Conservation (phyloP, 30 jellyfish, hydroid and myxozoan species). For the Hydractinia symbiolongicarpus region DNA sequence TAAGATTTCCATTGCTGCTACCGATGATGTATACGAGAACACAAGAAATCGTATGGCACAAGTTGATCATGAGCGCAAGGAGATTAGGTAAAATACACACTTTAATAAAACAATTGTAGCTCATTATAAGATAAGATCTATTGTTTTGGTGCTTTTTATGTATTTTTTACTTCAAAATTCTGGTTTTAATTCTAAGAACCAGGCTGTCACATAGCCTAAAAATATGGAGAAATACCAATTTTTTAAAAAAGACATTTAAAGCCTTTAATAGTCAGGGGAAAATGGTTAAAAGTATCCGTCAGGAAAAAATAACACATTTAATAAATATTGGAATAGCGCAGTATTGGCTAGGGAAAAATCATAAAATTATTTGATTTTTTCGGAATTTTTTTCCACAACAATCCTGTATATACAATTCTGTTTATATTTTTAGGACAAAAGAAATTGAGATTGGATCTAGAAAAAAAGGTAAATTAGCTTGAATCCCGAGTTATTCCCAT, state of each 20-base stretch:
- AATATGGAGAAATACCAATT: too few relatives aligned
- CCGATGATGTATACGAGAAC: conserved; percentile 89
- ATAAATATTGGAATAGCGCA: too few relatives aligned
- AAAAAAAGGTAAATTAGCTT: conserved; percentile 24
- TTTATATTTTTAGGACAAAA: conserved; percentile 56
- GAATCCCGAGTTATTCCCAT: too few relatives aligned
- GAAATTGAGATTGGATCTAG: conserved; percentile 60
- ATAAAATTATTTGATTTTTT: too few relatives aligned
- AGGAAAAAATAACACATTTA: too few relatives aligned
- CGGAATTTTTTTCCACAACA: too few relatives aligned
- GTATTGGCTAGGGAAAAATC: too few relatives aligned
- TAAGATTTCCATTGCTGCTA: conserved; percentile 73
- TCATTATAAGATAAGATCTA: not conserved
- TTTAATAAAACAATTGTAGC: not conserved
- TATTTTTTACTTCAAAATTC: not conserved
- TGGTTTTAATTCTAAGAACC: not conserved
- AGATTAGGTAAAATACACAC: conserved; percentile 55
- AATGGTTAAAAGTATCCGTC: too few relatives aligned
- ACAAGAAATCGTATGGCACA: conserved; percentile 93
- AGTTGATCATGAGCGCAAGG: conserved; percentile 95
- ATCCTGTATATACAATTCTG: too few relatives aligned
- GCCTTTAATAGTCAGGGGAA: too few relatives aligned
- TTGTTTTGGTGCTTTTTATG: not conserved
- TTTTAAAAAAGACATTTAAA: too few relatives aligned
- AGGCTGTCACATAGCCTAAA: too few relatives aligned